Conservation (phyloP, 2,113 vertebrate species). For the Fregetta grallaria region DNA sequence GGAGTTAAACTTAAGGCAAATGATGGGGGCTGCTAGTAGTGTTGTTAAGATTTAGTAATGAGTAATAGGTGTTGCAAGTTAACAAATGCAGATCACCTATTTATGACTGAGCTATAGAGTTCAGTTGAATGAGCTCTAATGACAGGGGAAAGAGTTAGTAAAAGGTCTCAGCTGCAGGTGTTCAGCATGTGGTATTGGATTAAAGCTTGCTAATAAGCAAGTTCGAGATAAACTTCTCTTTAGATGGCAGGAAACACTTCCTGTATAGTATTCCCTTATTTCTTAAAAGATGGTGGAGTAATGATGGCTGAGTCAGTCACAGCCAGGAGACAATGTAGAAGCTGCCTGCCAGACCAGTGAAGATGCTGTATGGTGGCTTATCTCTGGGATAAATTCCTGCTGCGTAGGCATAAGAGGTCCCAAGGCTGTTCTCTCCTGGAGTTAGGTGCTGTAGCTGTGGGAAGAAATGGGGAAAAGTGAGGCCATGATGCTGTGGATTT, state of each 20-base stretch:
- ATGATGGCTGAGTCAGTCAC: not conserved
- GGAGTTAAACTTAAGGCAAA: not conserved
- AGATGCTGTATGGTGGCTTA: not conserved
- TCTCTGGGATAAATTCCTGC: not conserved
- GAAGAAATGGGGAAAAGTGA: not conserved
- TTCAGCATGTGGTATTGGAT: not conserved
- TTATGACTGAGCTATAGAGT: not conserved
- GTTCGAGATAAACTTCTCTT: not conserved
- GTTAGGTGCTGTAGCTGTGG: not conserved
- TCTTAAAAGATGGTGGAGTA: not conserved
- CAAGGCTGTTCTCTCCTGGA: not conserved
- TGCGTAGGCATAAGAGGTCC: not conserved
- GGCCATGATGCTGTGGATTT: fast-evolving
- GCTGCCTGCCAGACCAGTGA: not conserved
- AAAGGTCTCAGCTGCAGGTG: not conserved
- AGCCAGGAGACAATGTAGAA: not conserved
- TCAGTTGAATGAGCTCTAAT: not conserved
- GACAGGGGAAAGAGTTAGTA: not conserved
- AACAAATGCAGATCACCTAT: not conserved
- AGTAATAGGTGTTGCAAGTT: not conserved
- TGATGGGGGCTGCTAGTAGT: too few relatives aligned
- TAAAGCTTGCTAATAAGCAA: not conserved
- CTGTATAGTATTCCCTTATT: not conserved
- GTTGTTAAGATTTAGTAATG: not conserved
- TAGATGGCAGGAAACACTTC: not conserved